Percentiles rank a stretch among this genome's conserved stretches.
Evolutionary conservation across 2,888 invertebrate genomes (phyloP).

Genomic region (Tenthredo distinguenda): DNA sequence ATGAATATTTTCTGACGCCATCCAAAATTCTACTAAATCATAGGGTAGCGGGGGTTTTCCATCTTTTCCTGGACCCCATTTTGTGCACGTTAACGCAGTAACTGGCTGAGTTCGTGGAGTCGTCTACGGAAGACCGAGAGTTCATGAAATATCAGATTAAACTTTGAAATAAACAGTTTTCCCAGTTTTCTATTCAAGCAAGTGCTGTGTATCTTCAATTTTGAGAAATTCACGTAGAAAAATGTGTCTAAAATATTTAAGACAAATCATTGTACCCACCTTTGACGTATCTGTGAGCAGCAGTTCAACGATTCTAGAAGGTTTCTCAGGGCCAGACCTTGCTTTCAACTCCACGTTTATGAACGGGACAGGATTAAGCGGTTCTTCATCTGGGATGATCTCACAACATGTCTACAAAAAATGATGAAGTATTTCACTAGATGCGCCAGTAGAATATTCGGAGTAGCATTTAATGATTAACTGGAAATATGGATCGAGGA

Average conservation of each 20-base stretch:
- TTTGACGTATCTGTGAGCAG: slow-evolving; percentile 63
- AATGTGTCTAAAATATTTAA: background rate
- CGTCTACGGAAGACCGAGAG: background rate
- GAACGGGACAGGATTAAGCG: slow-evolving; percentile 3
- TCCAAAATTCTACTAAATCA: slow-evolving; percentile 74
- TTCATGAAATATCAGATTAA: background rate
- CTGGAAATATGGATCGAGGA: background rate
- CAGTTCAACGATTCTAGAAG: slow-evolving; percentile 60
- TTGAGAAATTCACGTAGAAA: background rate
- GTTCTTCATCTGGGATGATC: background rate
- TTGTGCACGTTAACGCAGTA: slow-evolving; percentile 65
- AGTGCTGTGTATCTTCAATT: background rate
- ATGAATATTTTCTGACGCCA: slow-evolving; percentile 70
- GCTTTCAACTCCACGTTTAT: background rate
- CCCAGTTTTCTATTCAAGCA: background rate
- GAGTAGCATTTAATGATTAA: background rate
- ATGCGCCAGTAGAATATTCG: no score
- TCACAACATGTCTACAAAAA: slow-evolving; percentile 40
- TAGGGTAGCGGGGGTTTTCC: slow-evolving; percentile 65
- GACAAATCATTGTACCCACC: slow-evolving; percentile 56
- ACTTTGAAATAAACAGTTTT: background rate
- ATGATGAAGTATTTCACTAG: background rate
- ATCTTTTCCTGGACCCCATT: slow-evolving; percentile 69
- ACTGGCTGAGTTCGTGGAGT: slow-evolving; percentile 36
- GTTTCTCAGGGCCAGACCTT: slow-evolving; percentile 50